phyloP scores from a whole-genome alignment of 2,888 invertebrate genomes.

The Lordiphosa andalusiaca region DNA sequence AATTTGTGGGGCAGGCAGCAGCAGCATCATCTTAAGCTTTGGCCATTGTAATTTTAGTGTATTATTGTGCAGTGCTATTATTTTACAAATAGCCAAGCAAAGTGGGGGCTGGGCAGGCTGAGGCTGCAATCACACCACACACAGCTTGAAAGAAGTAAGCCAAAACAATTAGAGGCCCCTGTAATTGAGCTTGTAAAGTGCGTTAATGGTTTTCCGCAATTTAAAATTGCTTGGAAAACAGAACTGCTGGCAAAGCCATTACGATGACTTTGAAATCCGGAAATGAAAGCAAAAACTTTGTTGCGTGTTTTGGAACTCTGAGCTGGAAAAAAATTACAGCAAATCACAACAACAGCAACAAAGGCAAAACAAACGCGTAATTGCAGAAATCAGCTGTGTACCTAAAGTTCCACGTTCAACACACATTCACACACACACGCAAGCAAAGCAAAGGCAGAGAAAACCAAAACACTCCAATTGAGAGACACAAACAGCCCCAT shows the following conservation, averaged over 20 bases:
- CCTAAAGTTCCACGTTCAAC: conserved; percentile 57
- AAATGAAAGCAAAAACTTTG: conserved; percentile 55
- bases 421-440: conserved; percentile 41
- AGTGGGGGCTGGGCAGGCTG: conserved; percentile 28
- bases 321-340: conserved; percentile 56
- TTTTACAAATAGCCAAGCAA: conserved; percentile 35
- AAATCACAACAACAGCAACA: conserved; percentile 43
- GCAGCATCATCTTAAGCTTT: conserved; percentile 34
- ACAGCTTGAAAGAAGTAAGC: conserved; percentile 29
- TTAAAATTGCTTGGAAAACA: conserved; percentile 14
- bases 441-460: conserved; percentile 39
- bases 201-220: conserved; percentile 39
- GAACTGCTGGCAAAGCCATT: conserved; percentile 7
- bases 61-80: conserved; percentile 32
- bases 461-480: conserved; percentile 51
- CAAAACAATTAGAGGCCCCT: conserved; percentile 23
- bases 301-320: conserved; percentile 52
- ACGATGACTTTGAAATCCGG: conserved; percentile 43
- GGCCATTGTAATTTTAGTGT: conserved; percentile 41
- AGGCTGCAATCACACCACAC: conserved; percentile 24
- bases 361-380: conserved; percentile 73
- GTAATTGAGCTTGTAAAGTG: conserved; percentile 48
- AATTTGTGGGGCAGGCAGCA: conserved; percentile 45
- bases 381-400: conserved; percentile 80
- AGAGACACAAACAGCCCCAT: conserved; percentile 36